Evolutionary conservation across 2,113 vertebrate genomes (phyloP), one percentile per base, ranked within the genome.

Genomic region (Ceyx cyanopectus): DNA sequence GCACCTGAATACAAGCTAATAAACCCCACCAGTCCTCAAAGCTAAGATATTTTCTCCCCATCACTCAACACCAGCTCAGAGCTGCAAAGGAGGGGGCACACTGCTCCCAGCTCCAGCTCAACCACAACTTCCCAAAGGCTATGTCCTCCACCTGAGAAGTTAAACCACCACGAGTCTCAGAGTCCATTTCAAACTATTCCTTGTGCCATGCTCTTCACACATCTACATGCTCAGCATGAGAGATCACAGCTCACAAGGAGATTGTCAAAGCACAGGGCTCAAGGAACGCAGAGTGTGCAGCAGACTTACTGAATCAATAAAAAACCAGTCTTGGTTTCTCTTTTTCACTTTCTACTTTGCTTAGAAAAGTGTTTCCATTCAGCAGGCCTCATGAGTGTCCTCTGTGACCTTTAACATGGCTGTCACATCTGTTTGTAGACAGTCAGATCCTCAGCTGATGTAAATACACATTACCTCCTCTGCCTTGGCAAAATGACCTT

Each of bases 31-130:
- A 86, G 3, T 86, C 80, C 84, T 92, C 73, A 74, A 68, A 83
- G 83, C 91, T 81, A 29, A 90, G 73, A 29, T 40, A 66, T 94
- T 95, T 86, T 80, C 89, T 95, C 48, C 43, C 46, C 65, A n/a
- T 83, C 92, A 86, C 41, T 92, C 90, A 90, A 56, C 73, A 72
- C 80, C 26, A 78, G 51, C 67, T 88, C 37, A 46, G 77, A 48
- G 20, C 50, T 87, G 74, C 77, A 84, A 24, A 68, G 18, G 58
- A 83, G 66, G 67, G 61, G 61, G 19, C 72, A 45, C 8, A 14
- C 24, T 13, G 37, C 34, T 88, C 30, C 46, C 14, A 5, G 32
- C 50, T 82, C 24, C 32, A 30, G 46, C 32, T 80, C 85, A 85
- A 2, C 57, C 5, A 66, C 61, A 24, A 15, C 22, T 74, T 72